These are phyloP conservation scores for Nothocercus julius DNA, from an alignment of 2,113 vertebrate species.

Conservation along the genomic window DNA sequence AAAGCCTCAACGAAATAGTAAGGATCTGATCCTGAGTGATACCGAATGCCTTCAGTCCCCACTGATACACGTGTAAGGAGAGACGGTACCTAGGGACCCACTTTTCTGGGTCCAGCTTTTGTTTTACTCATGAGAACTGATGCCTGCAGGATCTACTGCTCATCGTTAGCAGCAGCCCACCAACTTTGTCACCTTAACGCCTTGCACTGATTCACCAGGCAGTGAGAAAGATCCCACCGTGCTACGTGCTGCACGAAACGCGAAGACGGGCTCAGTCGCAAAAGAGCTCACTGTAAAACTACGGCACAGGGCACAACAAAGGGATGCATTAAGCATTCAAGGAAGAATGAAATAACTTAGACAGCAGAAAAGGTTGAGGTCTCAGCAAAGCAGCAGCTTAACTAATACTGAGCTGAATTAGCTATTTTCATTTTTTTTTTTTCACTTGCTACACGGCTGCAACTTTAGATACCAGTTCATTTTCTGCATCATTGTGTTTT, in stretches of 20 bases:
- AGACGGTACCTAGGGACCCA: not conserved
- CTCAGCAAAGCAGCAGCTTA: slow-evolving; percentile 20
- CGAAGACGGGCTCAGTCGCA: not conserved
- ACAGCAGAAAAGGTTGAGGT: not conserved
- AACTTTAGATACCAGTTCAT: not conserved
- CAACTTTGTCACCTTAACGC: not conserved
- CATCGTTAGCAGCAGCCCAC: fast-evolving
- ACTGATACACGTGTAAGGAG: not conserved
- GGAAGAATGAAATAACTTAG: not conserved
- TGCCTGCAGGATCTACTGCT: not conserved
- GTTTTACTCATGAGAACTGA: not conserved
- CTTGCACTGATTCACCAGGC: not conserved
- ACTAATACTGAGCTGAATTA: not conserved
- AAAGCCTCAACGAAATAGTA: slow-evolving; percentile 24
- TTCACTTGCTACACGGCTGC: not conserved
- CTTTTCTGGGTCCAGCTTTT: not conserved
- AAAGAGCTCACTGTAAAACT: not conserved
- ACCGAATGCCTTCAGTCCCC: not conserved
- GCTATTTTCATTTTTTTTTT: not conserved
- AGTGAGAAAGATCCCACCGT: not conserved
- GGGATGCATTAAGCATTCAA: not conserved
- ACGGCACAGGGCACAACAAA: not conserved
- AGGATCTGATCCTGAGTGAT: not conserved
- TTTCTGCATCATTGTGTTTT: not conserved
- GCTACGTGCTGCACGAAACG: not conserved